Conservation (phyloP, 2,797 vertebrate genomes). For the Chrysolophus pictus region DNA sequence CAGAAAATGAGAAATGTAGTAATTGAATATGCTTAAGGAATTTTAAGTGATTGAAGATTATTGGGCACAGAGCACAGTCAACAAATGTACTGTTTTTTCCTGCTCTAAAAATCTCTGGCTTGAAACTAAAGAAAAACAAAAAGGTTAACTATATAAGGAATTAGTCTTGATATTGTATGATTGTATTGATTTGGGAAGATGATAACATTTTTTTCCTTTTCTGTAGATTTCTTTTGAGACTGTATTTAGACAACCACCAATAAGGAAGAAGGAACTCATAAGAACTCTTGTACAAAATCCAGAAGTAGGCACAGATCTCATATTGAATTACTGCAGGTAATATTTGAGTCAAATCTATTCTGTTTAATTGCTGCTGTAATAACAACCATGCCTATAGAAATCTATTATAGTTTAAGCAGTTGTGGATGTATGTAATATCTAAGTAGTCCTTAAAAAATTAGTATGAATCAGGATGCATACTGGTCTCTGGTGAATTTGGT, state of each 20-base stretch:
- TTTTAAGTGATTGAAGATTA: not conserved
- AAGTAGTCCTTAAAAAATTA: not conserved
- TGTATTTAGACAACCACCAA: slow-evolving; percentile 87
- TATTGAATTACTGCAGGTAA: slow-evolving; percentile 93
- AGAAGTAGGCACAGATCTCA: slow-evolving; percentile 86
- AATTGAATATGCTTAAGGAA: not conserved
- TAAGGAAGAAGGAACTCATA: slow-evolving; percentile 89
- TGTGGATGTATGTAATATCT: not conserved
- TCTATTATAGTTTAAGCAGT: not conserved
- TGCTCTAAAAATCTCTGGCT: not conserved
- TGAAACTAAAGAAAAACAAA: not conserved
- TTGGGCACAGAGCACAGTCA: not conserved
- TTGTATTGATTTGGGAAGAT: not conserved
- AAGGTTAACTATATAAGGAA: not conserved
- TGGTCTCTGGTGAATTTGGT: not conserved
- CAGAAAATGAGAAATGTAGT: not conserved
- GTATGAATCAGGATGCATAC: not conserved
- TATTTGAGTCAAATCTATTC: not conserved
- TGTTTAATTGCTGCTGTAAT: not conserved
- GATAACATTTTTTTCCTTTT: slow-evolving; percentile 23
- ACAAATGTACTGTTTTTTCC: not conserved
- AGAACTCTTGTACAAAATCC: slow-evolving; percentile 88
- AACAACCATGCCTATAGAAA: not conserved
- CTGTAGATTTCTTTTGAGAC: slow-evolving; percentile 93
- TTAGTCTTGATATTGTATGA: not conserved